These are phyloP conservation scores for Lathamus discolor DNA, from an alignment of 2,113 vertebrate genomes.

Conservation along the genomic window DNA sequence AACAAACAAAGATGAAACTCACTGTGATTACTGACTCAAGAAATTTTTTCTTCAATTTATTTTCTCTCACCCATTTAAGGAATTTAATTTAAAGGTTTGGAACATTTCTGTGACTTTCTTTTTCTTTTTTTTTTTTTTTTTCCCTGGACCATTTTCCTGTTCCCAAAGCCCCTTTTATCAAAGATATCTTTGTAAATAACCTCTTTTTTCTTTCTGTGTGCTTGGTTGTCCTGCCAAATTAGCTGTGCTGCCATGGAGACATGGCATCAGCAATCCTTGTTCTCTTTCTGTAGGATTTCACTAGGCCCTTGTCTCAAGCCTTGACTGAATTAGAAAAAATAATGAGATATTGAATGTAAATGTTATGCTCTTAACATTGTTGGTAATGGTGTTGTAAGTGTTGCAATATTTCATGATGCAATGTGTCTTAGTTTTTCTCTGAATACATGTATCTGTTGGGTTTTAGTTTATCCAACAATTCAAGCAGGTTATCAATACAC, in stretches of 20 bases:
- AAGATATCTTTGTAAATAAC: slow-evolving; percentile 74
- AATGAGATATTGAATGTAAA: slow-evolving; percentile 57
- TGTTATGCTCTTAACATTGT: slow-evolving; percentile 12
- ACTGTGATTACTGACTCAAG: slow-evolving; percentile 24
- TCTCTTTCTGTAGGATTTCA: slow-evolving; percentile 69
- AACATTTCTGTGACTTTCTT: neutral
- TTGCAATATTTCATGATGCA: neutral
- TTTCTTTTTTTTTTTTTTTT: neutral
- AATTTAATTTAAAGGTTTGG: slow-evolving; percentile 46
- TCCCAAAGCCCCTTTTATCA: slow-evolving; percentile 53
- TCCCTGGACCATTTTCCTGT: slow-evolving; percentile 23
- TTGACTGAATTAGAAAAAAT: slow-evolving; percentile 43
- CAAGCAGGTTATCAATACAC: neutral
- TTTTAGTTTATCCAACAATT: neutral
- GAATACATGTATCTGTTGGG: neutral
- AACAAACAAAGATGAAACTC: slow-evolving; percentile 62
- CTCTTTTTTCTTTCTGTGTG: slow-evolving; percentile 59
- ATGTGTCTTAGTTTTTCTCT: neutral
- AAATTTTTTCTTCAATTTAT: neutral
- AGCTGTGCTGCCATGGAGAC: slow-evolving; percentile 73
- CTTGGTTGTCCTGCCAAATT: slow-evolving; percentile 72
- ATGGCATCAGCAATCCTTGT: slow-evolving; percentile 64
- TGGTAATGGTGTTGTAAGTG: neutral
- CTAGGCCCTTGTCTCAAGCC: slow-evolving; percentile 61
- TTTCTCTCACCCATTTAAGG: slow-evolving; percentile 1